Base-by-base conservation (phyloP, 2,113 vertebrate species). In the Psilopsiagon aymara region DNA sequence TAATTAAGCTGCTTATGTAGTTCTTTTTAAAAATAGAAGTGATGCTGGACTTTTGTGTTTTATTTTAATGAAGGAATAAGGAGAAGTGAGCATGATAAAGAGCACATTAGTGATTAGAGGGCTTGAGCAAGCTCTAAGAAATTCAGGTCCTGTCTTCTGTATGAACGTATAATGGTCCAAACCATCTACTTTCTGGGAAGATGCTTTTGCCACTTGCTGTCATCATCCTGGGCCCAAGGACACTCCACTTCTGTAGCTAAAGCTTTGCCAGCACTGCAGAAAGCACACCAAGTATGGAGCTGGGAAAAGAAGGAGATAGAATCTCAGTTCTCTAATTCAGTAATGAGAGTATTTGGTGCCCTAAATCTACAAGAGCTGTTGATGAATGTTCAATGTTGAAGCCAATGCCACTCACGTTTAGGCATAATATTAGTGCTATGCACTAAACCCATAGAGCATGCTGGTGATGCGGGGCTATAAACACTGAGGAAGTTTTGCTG, bases 341-440 rank as follows among this genome's bases (percentile, higher is more conserved):
- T 13, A 46, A 17, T 51, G 17, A 7, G 5, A 6, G 12, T 4
- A 6, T 67, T 63, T 57, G 46, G 8, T 85, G 51, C 41, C 51
- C 31, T n/a, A 44, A 51, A 76, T 18, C 75, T 88, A 6, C 43
- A 37, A 21, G 51, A 70, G 25, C 46, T 62, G 33, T 24, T 41
- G 77, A 20, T 35, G 60, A 44, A 24, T 1, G 0, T 7, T 68
- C 23, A 6, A 28, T 3, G 55, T 17, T 49, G 29, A 35, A 91
- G 62, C 24, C 3, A 5, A 7, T 27, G 60, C 23, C 23, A 4
- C 11, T 20, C 33, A 0, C 7, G 5, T 46, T 73, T 29, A 55
- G 52, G 35, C 28, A 29, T 3, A 12, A 15, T 5, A 1, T 33
- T 17, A 20, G 33, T 73, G 43, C 20, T 29, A 39, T 13, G 17